These are phyloP conservation scores for Parauchenoglanis ngamensis DNA, from an alignment of 2,797 vertebrate genomes.

Conservation along the genomic window DNA sequence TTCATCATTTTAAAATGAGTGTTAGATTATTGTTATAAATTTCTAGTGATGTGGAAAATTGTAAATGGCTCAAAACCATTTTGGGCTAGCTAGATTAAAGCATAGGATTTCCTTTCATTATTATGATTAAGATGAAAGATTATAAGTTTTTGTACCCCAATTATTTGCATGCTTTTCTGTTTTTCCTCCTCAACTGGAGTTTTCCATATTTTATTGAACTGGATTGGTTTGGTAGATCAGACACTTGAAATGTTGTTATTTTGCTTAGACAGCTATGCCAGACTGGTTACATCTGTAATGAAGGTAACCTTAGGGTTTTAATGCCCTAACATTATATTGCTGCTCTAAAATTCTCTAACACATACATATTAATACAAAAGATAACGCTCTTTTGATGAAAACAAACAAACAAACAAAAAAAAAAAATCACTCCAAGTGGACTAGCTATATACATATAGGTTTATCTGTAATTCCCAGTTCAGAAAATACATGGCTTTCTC, in stretches of 20 bases:
- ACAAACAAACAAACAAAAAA: not conserved
- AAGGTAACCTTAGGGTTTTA: not conserved
- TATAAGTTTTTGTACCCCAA: not conserved
- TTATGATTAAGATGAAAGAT: not conserved
- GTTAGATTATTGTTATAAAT: not conserved
- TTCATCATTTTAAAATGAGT: not conserved
- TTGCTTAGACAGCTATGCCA: constrained; percentile 25
- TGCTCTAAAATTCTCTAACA: not conserved
- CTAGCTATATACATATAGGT: not conserved
- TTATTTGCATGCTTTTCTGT: not conserved
- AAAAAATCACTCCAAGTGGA: not conserved
- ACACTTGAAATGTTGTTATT: not conserved
- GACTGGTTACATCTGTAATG: constrained; percentile 40
- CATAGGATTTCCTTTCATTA: not conserved
- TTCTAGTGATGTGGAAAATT: constrained; percentile 1
- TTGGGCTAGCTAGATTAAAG: not conserved
- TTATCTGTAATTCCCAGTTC: not conserved
- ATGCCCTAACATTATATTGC: no score
- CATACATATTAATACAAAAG: constrained; percentile 1
- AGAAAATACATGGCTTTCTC: not conserved
- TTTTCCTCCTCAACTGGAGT: not conserved
- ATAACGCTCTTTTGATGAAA: not conserved
- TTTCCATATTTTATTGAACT: constrained; percentile 3
- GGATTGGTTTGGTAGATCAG: not conserved
- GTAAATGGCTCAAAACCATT: not conserved